Conservation (phyloP, 2,113 vertebrate species). For the Corythoichthys intestinalis region DNA sequence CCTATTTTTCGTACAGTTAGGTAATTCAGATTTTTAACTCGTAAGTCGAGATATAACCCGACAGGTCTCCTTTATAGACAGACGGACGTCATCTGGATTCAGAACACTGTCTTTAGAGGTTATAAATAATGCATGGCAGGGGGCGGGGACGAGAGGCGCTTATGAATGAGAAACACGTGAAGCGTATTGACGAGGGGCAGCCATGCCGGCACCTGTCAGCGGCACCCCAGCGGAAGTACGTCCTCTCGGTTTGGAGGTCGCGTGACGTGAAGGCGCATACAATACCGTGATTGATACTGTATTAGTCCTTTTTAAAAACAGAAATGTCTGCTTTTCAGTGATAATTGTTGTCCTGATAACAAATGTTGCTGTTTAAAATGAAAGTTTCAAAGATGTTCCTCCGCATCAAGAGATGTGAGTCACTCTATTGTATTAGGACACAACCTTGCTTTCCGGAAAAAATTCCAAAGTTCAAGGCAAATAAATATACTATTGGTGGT, state of each 20-base stretch:
- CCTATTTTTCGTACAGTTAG: too few species aligned
- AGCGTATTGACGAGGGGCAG: constrained; percentile 55
- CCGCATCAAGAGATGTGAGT: too few species aligned
- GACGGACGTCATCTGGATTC: constrained; percentile 40
- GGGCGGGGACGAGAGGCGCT: constrained; percentile 24
- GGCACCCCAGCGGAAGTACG: constrained; percentile 36
- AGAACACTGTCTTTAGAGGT: constrained; percentile 42
- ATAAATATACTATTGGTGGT: too few species aligned
- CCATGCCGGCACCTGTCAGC: constrained; percentile 58
- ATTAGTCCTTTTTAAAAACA: not conserved
- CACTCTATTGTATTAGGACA: not conserved
- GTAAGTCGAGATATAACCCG: too few species aligned
- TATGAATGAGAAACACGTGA: constrained; percentile 64
- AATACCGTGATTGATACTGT: not conserved
- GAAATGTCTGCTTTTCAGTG: not conserved
- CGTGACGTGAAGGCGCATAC: constrained; percentile 4
- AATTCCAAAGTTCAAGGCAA: too few species aligned
- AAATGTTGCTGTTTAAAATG: too few species aligned
- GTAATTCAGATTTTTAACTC: too few species aligned
- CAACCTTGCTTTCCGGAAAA: not conserved
- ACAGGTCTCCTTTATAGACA: not conserved
- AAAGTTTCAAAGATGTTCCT: too few species aligned
- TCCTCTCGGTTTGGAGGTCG: constrained; percentile 44
- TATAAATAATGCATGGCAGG: constrained; percentile 68
- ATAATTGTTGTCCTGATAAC: too few species aligned